phyloP scores from a whole-genome alignment of 1,140 invertebrate genomes.

The Drosophila murphyi region DNA sequence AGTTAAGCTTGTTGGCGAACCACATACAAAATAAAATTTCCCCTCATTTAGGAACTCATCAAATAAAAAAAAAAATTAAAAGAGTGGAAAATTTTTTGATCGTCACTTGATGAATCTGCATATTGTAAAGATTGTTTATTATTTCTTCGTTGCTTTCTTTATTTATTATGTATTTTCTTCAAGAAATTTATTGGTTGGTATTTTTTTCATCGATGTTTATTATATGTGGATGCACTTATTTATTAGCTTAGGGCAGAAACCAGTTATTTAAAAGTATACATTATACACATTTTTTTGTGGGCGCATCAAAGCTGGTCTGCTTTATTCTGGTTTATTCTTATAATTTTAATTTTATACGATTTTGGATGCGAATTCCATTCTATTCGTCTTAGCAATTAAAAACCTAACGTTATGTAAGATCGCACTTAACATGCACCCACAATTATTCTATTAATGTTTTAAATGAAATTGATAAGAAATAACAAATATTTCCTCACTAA shows the following conservation, averaged over 20 bases:
- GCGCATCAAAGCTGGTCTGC: background rate
- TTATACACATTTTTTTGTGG: background rate
- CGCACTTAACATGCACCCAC: no score
- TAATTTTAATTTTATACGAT: no score
- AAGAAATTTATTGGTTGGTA: background rate
- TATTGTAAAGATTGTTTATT: background rate
- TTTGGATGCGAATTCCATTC: no score
- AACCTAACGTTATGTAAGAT: no score
- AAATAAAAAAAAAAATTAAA: background rate
- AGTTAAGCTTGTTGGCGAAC: background rate
- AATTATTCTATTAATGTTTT: no score
- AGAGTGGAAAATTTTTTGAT: background rate
- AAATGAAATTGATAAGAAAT: no score
- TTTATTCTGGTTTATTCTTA: no score
- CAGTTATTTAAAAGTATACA: background rate
- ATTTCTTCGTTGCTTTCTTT: background rate
- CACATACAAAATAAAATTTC: background rate
- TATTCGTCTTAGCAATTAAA: no score
- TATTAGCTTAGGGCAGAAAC: background rate
- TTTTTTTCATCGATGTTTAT: background rate
- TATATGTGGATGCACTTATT: background rate
- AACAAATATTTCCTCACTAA: background rate
- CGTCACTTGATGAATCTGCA: no score
- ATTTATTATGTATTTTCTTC: background rate
- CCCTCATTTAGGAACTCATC: background rate